These are phyloP conservation scores for Phortica variegata DNA, from an alignment of 1,140 invertebrate species.

Conservation along the genomic window DNA sequence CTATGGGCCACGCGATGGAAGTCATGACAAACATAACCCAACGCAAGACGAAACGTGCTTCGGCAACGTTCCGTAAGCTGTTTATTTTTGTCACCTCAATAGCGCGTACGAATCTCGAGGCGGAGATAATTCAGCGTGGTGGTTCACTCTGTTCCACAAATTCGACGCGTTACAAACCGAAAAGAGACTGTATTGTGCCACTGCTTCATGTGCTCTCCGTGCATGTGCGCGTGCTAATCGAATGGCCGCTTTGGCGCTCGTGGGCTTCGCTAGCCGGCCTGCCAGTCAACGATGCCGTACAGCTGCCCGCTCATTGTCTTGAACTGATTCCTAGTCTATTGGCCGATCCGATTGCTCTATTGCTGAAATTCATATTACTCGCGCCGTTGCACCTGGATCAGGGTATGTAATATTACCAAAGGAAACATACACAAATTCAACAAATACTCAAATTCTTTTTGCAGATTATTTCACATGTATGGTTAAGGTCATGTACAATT, in stretches of 20 bases:
- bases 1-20: constrained; percentile 88
- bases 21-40: constrained; percentile 80
- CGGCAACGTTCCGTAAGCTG: constrained; percentile 72
- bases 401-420: constrained; percentile 62
- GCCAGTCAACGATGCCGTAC: constrained; percentile 40
- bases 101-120: constrained; percentile 88
- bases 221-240: constrained; percentile 73
- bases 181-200: constrained; percentile 87
- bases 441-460: neutral
- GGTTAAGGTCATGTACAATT: constrained; percentile 83
- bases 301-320: constrained; percentile 46
- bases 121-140: constrained; percentile 84
- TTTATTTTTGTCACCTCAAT: constrained; percentile 89
- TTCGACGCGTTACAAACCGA: constrained; percentile 69
- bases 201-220: constrained; percentile 84
- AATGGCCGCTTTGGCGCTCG: constrained; percentile 67
- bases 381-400: constrained; percentile 83
- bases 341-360: constrained; percentile 77
- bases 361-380: constrained; percentile 84
- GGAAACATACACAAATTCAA: neutral
- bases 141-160: constrained; percentile 68
- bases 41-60: constrained; percentile 52
- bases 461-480: constrained; percentile 85
- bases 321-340: constrained; percentile 63
- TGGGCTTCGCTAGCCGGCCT: constrained; percentile 66